These are phyloP conservation scores for Brachyrhaphis roseni DNA, from an alignment of 2,797 vertebrate species.

Conservation along the genomic window DNA sequence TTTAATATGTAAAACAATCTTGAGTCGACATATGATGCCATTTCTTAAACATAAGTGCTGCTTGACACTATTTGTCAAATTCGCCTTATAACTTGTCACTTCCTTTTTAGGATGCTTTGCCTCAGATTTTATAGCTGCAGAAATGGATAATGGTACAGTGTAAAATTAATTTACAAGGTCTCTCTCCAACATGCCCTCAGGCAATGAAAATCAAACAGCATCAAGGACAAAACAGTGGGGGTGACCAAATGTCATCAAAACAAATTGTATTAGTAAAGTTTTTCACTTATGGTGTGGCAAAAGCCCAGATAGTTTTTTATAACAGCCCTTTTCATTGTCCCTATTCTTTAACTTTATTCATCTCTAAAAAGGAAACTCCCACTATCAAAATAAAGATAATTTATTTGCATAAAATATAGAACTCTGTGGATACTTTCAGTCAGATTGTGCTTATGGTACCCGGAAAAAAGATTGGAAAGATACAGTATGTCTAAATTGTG, in stretches of 20 bases:
- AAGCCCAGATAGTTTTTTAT: slow-evolving; percentile 30
- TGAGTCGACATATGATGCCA: slow-evolving; percentile 21
- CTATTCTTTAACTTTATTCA: slow-evolving; percentile 44
- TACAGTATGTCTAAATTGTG: neutral
- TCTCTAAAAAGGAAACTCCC: slow-evolving; percentile 40
- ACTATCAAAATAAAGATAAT: slow-evolving; percentile 40
- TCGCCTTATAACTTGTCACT: slow-evolving; percentile 47
- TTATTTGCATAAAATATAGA: slow-evolving; percentile 39
- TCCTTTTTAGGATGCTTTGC: slow-evolving; percentile 39
- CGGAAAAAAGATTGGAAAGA: neutral
- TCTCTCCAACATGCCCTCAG: slow-evolving; percentile 37
- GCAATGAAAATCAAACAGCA: slow-evolving; percentile 45
- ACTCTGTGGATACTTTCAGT: slow-evolving; percentile 16
- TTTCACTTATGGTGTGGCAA: slow-evolving; percentile 21
- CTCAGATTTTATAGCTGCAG: slow-evolving; percentile 32
- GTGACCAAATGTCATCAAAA: slow-evolving; percentile 56
- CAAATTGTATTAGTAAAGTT: slow-evolving; percentile 25
- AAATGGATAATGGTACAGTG: slow-evolving; percentile 58
- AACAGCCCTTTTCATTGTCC: slow-evolving; percentile 32
- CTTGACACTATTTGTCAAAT: slow-evolving; percentile 40
- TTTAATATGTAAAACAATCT: slow-evolving; percentile 11
- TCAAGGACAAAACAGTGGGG: slow-evolving; percentile 39
- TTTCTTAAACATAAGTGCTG: slow-evolving; percentile 28
- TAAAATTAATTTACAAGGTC: slow-evolving; percentile 53
- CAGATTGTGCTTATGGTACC: neutral